Evolutionary conservation across 2,797 vertebrate genomes (phyloP).

Genomic region (Anomalospiza imberbis): DNA sequence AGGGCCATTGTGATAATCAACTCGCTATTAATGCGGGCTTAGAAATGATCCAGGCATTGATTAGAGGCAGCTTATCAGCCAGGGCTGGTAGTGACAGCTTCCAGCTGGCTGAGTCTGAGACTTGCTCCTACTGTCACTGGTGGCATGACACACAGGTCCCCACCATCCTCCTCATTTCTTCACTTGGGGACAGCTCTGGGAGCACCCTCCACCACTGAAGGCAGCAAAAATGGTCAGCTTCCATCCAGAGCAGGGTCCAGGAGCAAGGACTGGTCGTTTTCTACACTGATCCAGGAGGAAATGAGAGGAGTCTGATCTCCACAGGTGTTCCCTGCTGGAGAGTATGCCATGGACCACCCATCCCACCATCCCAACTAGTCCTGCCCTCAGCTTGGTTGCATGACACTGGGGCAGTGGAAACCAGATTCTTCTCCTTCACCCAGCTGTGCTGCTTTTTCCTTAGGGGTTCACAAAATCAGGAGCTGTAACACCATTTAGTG

Average conservation of each 20-base stretch:
- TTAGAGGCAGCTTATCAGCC: background rate
- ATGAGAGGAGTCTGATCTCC: background rate
- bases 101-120: background rate
- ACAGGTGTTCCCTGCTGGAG: background rate
- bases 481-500: background rate
- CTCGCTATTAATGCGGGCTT: background rate
- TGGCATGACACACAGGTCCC: background rate
- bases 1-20: slow-evolving; percentile 18
- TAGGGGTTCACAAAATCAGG: background rate
- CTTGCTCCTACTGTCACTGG: background rate
- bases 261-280: fast-evolving
- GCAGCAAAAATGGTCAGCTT: background rate
- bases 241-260: background rate
- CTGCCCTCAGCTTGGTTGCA: background rate
- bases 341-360: background rate
- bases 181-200: background rate
- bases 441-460: background rate
- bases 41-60: slow-evolving; percentile 1
- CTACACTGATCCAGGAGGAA: background rate
- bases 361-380: background rate
- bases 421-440: background rate
- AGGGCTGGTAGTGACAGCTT: background rate
- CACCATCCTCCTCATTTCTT: background rate
- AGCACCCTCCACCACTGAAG: background rate
- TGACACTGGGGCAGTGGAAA: background rate